Evolutionary conservation across 2,888 invertebrate species (phyloP), one percentile per base, ranked within the genome.

Genomic region (Autographa pulchrina): DNA sequence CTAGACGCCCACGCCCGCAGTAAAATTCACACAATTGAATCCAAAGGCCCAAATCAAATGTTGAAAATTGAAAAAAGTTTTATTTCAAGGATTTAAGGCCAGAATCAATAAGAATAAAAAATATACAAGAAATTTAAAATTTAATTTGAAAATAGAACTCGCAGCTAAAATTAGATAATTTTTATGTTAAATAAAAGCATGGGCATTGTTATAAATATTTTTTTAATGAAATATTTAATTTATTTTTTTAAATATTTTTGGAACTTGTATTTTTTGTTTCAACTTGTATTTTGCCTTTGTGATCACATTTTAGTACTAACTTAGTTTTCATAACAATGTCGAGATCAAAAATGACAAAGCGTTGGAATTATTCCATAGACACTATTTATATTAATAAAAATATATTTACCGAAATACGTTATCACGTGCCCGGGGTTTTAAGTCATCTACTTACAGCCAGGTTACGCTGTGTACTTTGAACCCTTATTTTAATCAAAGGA

Each of bases 1-100:
- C 77, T 77, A 77, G 77, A 77, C 67, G 48, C 32, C 6, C 9
- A 60, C 56, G 25, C 52, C 32, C n/a, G 64, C 31, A 31, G n/a
- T 52, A 58, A 31, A 52, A 35, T 65, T 38, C 54, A 58, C 31
- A 58, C 54, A 48, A 74, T 67, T 67, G 61, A 67, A 67, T 62
- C 43, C 16, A 6, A 68, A 64, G 54, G 43, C 20, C 14, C 59
- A 9, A 31, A 66, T 66, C 35, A 38, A 62, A 0, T 41, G 60
- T 63, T 56, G n/a, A 14, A 25, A 18, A 64, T 68, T 61, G 11
- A 58, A 63, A 20, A 54, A 13, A 48, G 63, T n/a, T 63, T 63
- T 58, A 48, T 13, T 14, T 25, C 25, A 58, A 72, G 65, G n/a
- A 48, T 35, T 64, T 61, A 25, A 2, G 20, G 14, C 18, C 25